A percentile compares a stretch with the other conserved stretches of the same genome.
Evolutionary conservation across 2,113 vertebrate species (phyloP).

Genomic region (Eupsittula cactorum): DNA sequence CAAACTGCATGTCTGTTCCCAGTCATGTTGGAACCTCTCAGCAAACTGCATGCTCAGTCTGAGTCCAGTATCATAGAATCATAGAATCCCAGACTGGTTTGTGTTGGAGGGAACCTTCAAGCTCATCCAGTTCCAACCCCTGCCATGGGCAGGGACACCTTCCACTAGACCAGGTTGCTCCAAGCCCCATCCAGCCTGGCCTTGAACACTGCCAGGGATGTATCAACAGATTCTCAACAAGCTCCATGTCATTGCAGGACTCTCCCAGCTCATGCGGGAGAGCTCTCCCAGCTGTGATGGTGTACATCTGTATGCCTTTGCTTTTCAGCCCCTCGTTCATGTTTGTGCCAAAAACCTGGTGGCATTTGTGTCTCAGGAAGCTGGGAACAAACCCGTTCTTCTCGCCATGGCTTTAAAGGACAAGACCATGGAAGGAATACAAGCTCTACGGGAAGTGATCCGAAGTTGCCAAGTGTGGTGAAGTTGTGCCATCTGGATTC

Average conservation of each 20-base stretch:
- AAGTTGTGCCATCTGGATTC: conserved; percentile 40
- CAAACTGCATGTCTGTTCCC: not conserved
- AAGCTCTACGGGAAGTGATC: conserved; percentile 86
- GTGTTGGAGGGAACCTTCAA: not conserved
- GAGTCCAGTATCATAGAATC: not conserved
- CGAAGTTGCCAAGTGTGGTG: conserved; percentile 92
- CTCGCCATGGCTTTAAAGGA: conserved; percentile 90
- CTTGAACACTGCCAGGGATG: not conserved
- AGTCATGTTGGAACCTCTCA: rapidly evolving
- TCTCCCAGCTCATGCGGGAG: not conserved
- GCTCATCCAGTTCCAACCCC: not conserved
- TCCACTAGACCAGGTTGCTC: not conserved
- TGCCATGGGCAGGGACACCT: not conserved
- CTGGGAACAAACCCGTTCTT: conserved; percentile 88
- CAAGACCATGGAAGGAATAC: conserved; percentile 83
- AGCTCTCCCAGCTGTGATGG: not conserved
- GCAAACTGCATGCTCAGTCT: not conserved
- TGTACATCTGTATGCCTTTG: not conserved
- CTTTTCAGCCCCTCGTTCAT: conserved; percentile 87
- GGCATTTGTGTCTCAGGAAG: conserved; percentile 87
- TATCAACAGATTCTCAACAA: not conserved
- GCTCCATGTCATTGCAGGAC: rapidly evolving
- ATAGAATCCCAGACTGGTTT: not conserved
- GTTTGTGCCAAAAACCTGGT: conserved; percentile 93
- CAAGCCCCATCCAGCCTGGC: not conserved